A percentile compares a stretch with the other conserved stretches of the same genome.
Conservation (phyloP, 2,888 invertebrate genomes). For the Drosophila diplacantha region DNA sequence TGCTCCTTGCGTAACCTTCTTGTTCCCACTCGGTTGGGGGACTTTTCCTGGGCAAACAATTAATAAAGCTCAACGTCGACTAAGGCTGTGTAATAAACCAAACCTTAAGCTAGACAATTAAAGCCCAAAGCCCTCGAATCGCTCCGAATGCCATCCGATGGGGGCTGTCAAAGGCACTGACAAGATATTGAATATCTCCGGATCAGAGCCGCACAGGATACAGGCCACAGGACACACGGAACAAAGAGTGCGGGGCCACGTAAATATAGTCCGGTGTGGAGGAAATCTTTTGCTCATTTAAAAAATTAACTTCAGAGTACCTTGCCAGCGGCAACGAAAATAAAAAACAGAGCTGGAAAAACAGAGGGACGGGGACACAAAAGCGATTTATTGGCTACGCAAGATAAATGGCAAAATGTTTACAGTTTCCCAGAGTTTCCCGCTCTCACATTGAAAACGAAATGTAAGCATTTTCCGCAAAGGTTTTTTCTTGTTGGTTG, state of each 20-base stretch:
- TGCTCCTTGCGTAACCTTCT: slow-evolving; percentile 41
- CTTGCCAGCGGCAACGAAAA: slow-evolving; percentile 25
- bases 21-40: slow-evolving; percentile 11
- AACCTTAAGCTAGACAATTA: slow-evolving; percentile 67
- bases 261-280: slow-evolving; percentile 31
- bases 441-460: slow-evolving; percentile 47
- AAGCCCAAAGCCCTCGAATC: slow-evolving; percentile 50
- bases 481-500: slow-evolving; percentile 41
- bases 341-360: neutral
- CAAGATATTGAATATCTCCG: slow-evolving; percentile 46
- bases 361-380: slow-evolving; percentile 29
- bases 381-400: slow-evolving; percentile 68
- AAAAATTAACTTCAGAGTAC: slow-evolving; percentile 63
- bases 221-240: slow-evolving; percentile 17
- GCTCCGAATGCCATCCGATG: slow-evolving; percentile 32
- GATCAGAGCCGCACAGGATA: slow-evolving; percentile 16
- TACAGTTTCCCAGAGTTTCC: slow-evolving; percentile 57
- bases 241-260: slow-evolving; percentile 14
- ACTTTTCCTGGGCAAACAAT: slow-evolving; percentile 44
- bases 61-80: slow-evolving; percentile 62
- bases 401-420: slow-evolving; percentile 72
- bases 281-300: slow-evolving; percentile 56
- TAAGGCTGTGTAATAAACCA: slow-evolving; percentile 65
- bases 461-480: slow-evolving; percentile 68
- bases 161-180: slow-evolving; percentile 54